Base-by-base conservation (phyloP, 2,797 vertebrate genomes). In the Sebastes kiyomatsui region DNA sequence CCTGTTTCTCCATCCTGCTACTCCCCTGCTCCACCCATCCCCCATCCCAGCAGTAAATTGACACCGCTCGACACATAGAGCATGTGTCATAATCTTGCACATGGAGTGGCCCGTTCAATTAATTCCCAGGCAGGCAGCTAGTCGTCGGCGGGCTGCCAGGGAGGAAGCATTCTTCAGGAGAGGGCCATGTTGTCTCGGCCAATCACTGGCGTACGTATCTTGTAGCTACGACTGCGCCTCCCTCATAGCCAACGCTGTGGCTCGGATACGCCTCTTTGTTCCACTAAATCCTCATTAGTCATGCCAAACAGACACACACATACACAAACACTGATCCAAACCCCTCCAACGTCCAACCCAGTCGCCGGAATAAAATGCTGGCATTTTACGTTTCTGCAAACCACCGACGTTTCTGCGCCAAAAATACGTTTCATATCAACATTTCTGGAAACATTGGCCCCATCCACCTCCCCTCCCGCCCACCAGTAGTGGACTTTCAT, bases 21-120 rank as follows among this genome's bases (percentile, higher is more conserved):
- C 71, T 79, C 79, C 35, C 33, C 18, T 35, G 62, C 54, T 73
- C 42, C 35, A 46, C 77, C 87, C 82, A 67, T 54, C 83, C 55
- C 62, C 68, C 62, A 59, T 42, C 61, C 42, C 42, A 73, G 25
- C 79, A 72, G 86, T 92, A 88, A 92, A 93, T 72, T 89, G 88
- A 93, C 91, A 89, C 88, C 54, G 77, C 86, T 87, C 22, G 30
- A 86, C 81, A 88, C 81, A 78, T 70, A 69, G 80, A 89, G 84
- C 79, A 87, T 84, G 86, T 90, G 83, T 88, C 74, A 87, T 89
- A 86, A 84, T 90, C 82, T 75, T 83, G 80, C 86, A 82, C 79
- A 82, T 79, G 86, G 72, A 90, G 71, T 75, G 58, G 74, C 67
- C 85, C 80, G 79, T 92, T 91, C 89, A 87, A 89, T 90, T 91